Evolutionary conservation across 2,113 vertebrate species (phyloP).

Genomic region (Lepus europaeus): DNA sequence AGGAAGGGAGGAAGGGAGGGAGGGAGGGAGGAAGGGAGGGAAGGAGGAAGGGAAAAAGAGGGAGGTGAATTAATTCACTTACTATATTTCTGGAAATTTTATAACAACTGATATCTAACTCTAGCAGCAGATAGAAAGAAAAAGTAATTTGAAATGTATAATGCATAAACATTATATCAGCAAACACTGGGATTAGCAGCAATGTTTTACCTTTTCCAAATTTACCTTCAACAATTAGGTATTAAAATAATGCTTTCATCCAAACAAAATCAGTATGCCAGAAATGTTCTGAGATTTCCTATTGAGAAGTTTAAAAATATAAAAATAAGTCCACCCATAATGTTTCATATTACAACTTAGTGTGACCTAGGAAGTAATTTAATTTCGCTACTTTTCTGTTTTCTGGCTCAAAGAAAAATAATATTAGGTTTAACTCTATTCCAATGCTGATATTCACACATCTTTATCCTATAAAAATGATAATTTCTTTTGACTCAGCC

Average conservation of each 20-base stretch:
- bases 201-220: background rate
- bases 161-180: background rate
- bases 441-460: background rate
- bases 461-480: conserved; percentile 20
- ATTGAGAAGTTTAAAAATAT: background rate
- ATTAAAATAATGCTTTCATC: background rate
- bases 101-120: conserved; percentile 14
- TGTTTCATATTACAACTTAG: background rate
- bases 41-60: background rate
- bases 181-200: background rate
- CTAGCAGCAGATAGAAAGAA: background rate
- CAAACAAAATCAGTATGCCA: background rate
- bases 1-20: accelerated
- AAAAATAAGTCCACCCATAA: background rate
- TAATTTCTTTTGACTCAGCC: background rate
- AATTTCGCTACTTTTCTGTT: background rate
- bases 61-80: background rate
- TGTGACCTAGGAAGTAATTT: background rate
- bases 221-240: background rate
- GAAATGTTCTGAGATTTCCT: background rate
- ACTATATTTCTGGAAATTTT: background rate
- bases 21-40: accelerated
- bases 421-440: background rate
- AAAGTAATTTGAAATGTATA: background rate
- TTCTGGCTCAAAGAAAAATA: background rate